Evolutionary conservation across 2,888 invertebrate genomes (phyloP).

Genomic region (Incurvaria masculella): DNA sequence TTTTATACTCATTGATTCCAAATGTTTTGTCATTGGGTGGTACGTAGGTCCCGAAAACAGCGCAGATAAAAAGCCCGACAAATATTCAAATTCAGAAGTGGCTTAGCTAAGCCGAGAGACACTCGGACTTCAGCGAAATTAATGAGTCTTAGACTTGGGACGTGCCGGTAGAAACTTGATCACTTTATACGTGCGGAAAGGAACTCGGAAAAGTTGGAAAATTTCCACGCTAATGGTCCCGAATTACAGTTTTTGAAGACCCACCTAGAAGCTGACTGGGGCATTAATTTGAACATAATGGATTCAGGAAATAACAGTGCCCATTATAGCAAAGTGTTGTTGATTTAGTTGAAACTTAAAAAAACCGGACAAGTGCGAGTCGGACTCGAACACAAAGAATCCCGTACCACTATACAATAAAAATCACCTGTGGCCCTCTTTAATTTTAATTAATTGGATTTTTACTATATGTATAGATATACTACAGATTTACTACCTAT

Average conservation of each 20-base stretch:
- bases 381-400: too few species aligned
- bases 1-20: slow-evolving; percentile 3
- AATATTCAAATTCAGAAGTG: slow-evolving; percentile 25
- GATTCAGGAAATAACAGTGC: too few species aligned
- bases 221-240: slow-evolving; percentile 37
- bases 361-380: too few species aligned
- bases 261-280: too few species aligned
- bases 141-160: slow-evolving; percentile 53
- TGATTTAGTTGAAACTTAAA: too few species aligned
- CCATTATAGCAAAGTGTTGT: too few species aligned
- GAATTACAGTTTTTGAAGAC: slow-evolving; percentile 23
- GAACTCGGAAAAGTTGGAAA: slow-evolving; percentile 42
- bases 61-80: slow-evolving; percentile 1
- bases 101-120: slow-evolving; percentile 35
- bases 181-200: slow-evolving; percentile 56
- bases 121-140: slow-evolving; percentile 48
- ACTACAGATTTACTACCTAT: too few species aligned
- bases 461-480: too few species aligned
- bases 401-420: too few species aligned
- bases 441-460: too few species aligned
- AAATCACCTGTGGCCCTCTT: too few species aligned
- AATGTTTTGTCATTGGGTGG: background rate
- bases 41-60: background rate
- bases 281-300: too few species aligned
- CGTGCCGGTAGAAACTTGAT: slow-evolving; percentile 45